Evolutionary conservation across 2,113 vertebrate species (phyloP), one percentile per base, ranked within the genome.

Genomic region (Poecile atricapillus): DNA sequence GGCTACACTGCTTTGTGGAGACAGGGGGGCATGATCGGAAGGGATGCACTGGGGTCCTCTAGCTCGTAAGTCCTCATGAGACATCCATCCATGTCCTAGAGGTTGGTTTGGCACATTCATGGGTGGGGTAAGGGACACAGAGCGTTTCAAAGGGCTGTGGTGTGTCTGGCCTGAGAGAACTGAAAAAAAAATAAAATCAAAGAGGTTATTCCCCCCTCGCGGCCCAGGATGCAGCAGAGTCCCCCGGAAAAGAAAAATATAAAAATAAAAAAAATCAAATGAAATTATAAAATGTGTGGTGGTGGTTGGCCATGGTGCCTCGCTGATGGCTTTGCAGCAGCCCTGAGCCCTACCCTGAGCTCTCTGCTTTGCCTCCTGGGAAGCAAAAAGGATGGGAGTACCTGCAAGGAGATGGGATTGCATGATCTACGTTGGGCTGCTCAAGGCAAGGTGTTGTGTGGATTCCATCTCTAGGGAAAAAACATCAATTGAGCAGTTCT

Each of bases 1-100:
- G 91, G 99, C 99, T 96, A 99, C 98, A 98, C 99, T 99, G 98
- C 99, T 99, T 98, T 99, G 99, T 96, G 99, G 99, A 81, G 99
- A 99, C 92, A 99, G 98, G 92, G 99, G 99, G 76, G 99, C 99
- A 94, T 99, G 99, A 97, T 99, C 98, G 62, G 98, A 99, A 70
- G 98, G 98, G 97, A 99, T 98, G 97, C 98, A 98, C 97, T 98
- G 98, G 46, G 98, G 98, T 97, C 98, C 99, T 97, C 99, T 98
- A 89, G 98, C 98, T 95, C 99, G 98, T 93, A 99, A 98, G 97
- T 99, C 99, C 98, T 99, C 99, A 98, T 99, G 99, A 97, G 99
- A 99, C 98, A 99, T 98, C 99, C 99, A 99, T 97, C 99, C 99
- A 94, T 99, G 99, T 97, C 99, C 99, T 97, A 99, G 98, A 90